These are phyloP conservation scores for Branchinecta lindahli DNA, from an alignment of 1,140 invertebrate genomes.

Conservation along the genomic window DNA sequence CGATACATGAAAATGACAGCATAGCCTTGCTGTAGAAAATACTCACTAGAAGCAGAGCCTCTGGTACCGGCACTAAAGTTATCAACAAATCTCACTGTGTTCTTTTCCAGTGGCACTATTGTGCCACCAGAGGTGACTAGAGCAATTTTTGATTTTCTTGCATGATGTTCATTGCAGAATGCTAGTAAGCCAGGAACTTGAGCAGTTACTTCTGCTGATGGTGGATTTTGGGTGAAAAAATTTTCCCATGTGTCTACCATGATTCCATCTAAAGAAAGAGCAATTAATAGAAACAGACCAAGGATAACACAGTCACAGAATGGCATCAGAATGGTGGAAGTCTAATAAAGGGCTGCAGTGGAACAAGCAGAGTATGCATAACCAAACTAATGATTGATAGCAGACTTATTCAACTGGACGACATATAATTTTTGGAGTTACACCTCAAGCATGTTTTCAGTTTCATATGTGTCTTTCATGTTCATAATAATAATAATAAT, in stretches of 20 bases:
- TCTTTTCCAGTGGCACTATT: slow-evolving; percentile 86
- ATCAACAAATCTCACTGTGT: slow-evolving; percentile 92
- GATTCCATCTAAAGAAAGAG: not conserved
- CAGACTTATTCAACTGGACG: too few species aligned
- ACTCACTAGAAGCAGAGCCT: slow-evolving; percentile 85
- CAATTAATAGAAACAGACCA: not conserved
- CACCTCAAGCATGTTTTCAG: too few species aligned
- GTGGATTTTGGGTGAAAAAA: not conserved
- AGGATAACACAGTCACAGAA: not conserved
- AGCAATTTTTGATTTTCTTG: not conserved
- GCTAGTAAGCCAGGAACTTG: not conserved
- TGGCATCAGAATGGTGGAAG: not conserved
- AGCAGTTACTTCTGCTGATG: not conserved
- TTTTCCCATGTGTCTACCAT: not conserved
- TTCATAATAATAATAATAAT: too few species aligned
- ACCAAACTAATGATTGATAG: too few species aligned
- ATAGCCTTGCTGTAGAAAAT: slow-evolving; percentile 62
- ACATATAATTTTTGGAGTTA: too few species aligned
- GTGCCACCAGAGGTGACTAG: slow-evolving; percentile 67
- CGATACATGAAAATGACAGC: slow-evolving; percentile 45
- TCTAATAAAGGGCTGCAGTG: too few species aligned
- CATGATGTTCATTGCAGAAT: not conserved
- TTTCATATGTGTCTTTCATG: too few species aligned
- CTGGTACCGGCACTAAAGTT: slow-evolving; percentile 95
- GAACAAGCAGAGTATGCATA: too few species aligned